Base-by-base conservation (phyloP, 2,113 vertebrate genomes). In the Chroicocephalus ridibundus region DNA sequence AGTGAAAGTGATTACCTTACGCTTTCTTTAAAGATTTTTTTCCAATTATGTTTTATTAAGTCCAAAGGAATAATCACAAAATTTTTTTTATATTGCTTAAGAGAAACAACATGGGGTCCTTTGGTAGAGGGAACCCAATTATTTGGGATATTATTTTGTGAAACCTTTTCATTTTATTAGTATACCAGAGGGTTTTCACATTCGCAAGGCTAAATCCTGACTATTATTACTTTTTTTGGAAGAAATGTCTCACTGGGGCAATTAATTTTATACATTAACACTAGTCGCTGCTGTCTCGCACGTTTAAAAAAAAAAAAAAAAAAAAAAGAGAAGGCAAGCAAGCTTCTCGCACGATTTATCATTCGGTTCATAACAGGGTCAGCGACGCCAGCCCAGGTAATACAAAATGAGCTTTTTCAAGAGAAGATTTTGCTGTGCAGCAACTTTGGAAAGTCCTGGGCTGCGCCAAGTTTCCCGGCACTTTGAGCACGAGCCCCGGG, bases 241-340 rank as follows among this genome's bases (percentile, higher is more conserved):
- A 98, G 96, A 97, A 98, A 93, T 21, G 94, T 98, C 98, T 98
- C 98, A 70, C 94, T 3, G 95, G 97, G 95, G 85, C 97, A 98
- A 98, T 98, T 98, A 98, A 98, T 98, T 98, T 97, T 96, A 93
- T 97, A 82, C 97, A 98, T 98, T 97, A 98, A 97, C 96, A 97
- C 93, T 34, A 78, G 96, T 89, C 69, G 75, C 97, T 95, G 88
- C 97, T 95, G 95, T 40, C 85, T 65, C 88, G 49, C 94, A 88
- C n/a, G 36, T 90, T 94, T 97, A 93, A 88, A 64, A 42, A n/a
- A 34, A 80, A 79, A 88, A 52, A 87, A 93, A 94, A 76, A 91
- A 52, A 26, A 52, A 14, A 97, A 55, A 40, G 38, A 36, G 79
- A 82, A 90, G 90, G 69, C 93, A 93, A 71, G 51, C 64, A 68